These are phyloP conservation scores for Bagarius yarrelli DNA, from an alignment of 2,113 vertebrate species.

Conservation along the genomic window DNA sequence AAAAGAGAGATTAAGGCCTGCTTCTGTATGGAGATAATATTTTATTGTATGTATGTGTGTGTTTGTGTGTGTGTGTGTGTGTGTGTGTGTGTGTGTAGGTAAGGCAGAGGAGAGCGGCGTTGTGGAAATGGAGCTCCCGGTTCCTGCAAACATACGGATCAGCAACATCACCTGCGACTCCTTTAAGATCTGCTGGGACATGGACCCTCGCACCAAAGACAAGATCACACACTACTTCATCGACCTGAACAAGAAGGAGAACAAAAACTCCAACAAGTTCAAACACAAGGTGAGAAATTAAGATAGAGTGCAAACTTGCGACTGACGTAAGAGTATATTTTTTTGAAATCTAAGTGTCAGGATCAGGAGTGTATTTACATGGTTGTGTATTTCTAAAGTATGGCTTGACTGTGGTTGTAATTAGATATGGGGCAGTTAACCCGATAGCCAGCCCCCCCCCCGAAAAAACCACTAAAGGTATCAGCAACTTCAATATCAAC, in stretches of 20 bases:
- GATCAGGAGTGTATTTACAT: too few species aligned
- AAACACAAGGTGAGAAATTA: conserved; percentile 89
- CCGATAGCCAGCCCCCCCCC: too few species aligned
- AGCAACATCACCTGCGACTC: conserved; percentile 99
- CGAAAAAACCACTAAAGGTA: too few species aligned
- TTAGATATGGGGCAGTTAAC: too few species aligned
- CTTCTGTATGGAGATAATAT: too few species aligned
- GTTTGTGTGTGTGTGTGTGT: background rate
- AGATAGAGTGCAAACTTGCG: too few species aligned
- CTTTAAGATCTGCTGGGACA: conserved; percentile 98
- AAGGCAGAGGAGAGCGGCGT: conserved; percentile 92
- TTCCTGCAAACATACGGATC: conserved; percentile 96
- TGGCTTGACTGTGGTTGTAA: too few species aligned
- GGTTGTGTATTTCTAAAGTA: too few species aligned
- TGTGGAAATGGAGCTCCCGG: conserved; percentile 92
- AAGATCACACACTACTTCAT: conserved; percentile 99
- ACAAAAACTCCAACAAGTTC: conserved; percentile 99
- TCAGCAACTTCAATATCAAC: too few species aligned
- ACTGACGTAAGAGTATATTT: too few species aligned
- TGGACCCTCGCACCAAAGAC: conserved; percentile 93
- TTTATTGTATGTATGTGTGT: background rate
- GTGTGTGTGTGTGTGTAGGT: conserved; percentile 55
- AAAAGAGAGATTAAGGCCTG: too few species aligned
- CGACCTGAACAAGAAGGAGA: conserved; percentile 99
- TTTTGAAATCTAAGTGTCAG: too few species aligned